These are phyloP conservation scores for Neoseiulus cucumeris DNA, from an alignment of 1,140 invertebrate genomes.

Conservation along the genomic window DNA sequence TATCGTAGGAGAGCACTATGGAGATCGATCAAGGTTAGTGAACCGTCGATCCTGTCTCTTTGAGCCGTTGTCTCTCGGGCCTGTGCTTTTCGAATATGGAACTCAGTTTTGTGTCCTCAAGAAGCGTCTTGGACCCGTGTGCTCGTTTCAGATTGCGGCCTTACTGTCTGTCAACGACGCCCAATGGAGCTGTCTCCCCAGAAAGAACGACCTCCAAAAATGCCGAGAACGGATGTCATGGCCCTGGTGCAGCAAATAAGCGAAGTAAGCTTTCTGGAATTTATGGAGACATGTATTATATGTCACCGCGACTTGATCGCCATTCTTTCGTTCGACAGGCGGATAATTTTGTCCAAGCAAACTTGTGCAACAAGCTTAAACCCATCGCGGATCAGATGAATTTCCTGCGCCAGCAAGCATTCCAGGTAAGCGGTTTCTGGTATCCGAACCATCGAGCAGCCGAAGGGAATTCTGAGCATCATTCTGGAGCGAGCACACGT, in stretches of 20 bases:
- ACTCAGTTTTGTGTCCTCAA: too few species aligned
- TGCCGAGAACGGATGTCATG: background rate
- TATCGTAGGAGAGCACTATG: too few species aligned
- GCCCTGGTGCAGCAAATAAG: background rate
- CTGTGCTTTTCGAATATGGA: too few species aligned
- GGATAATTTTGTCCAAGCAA: background rate
- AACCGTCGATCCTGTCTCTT: too few species aligned
- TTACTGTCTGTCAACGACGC: too few species aligned
- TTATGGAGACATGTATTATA: background rate
- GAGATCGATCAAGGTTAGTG: too few species aligned
- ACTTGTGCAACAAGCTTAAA: background rate
- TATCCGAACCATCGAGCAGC: background rate
- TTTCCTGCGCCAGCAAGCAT: background rate
- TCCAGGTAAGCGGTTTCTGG: background rate
- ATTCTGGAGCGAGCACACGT: background rate
- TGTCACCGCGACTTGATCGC: background rate
- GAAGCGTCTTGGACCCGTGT: too few species aligned
- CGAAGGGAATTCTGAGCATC: background rate
- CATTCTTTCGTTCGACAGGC: background rate
- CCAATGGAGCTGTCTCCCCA: too few species aligned
- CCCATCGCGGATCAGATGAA: conserved; percentile 4
- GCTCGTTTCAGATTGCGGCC: too few species aligned
- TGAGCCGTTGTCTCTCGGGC: too few species aligned
- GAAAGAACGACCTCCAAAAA: background rate
- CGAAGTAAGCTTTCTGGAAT: background rate